Base-by-base conservation (phyloP, 2,888 invertebrate species). In the Apodemia zela region DNA sequence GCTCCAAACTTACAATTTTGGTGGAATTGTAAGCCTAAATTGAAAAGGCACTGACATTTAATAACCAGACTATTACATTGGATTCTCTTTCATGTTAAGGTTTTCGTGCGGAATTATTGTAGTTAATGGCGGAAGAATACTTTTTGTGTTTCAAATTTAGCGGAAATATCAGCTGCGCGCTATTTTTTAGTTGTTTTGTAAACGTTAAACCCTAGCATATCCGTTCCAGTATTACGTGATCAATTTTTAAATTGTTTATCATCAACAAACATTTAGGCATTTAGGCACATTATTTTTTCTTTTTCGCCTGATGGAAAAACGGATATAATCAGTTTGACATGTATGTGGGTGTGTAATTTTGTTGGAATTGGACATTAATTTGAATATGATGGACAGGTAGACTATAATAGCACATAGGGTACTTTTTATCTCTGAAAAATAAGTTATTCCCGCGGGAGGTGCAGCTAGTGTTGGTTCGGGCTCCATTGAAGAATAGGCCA, bases 41-140 rank as follows among this genome's bases (percentile, higher is more conserved):
- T 68, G 67, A 67, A 66, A 69, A 64, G 63, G 47, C 51, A 64
- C 60, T 65, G 67, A 66, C 66, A 65, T 42, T 69, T 57, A 57
- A 64, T 57, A 57, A 57, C 57, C 57, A 57, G 25, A 57, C 57
- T 29, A n/a, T 29, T 57, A 25, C 29, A 29, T 57, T 29, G 7
- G 29, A 29, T 29, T 57, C n/a, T 57, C 25, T 57, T 57, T 25
- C 15, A 29, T 57, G 57, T 15, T 29, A 57, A 25, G n/a, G 29
- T 57, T 57, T 21, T 29, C 21, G 21, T 57, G 21, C 25, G 29
- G 29, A 57, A 29, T n/a, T 57, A 29, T 6, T 54, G 54, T 21
- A 54, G 54, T 29, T 15, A 29, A n/a, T 57, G 13, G 57, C 3
- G 57, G 15, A 15, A 29, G 25, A 29, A 57, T 57, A 57, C 8